Conservation (phyloP, 2,113 vertebrate species). For the Cettia cetti region DNA sequence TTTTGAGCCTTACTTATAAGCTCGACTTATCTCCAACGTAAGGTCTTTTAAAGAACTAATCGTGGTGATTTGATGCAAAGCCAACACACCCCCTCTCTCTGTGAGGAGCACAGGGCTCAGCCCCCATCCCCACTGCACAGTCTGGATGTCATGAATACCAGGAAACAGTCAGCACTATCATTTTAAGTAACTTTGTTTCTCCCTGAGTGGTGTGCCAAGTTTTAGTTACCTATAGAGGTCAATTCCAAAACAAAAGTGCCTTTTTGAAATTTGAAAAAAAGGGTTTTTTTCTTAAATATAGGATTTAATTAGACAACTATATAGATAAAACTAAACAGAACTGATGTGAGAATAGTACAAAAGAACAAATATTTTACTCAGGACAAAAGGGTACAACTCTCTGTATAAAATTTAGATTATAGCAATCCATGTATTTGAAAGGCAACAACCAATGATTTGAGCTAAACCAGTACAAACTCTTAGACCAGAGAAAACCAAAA, state of each 20-base stretch:
- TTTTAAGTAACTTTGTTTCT: background rate
- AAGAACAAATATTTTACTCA: background rate
- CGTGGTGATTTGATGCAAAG: rapidly evolving
- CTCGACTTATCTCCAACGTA: background rate
- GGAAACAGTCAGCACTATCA: background rate
- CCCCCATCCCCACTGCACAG: rapidly evolving
- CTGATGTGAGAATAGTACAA: background rate
- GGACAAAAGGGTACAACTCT: background rate
- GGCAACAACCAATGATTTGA: background rate
- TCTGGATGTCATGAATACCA: background rate
- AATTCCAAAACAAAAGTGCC: background rate
- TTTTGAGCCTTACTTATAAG: background rate
- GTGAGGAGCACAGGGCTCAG: background rate
- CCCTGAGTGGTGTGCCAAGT: background rate
- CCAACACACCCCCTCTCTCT: background rate
- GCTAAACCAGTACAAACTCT: background rate
- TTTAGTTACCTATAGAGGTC: background rate
- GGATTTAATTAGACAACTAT: background rate
- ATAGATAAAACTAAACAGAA: background rate
- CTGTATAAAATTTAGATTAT: background rate
- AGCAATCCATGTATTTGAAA: background rate
- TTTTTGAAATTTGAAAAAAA: background rate
- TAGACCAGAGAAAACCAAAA: background rate
- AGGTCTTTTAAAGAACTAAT: background rate
- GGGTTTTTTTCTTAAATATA: background rate